These are phyloP conservation scores for Takifugu rubripes DNA, from an alignment of 2,797 vertebrate genomes.

Conservation along the genomic window DNA sequence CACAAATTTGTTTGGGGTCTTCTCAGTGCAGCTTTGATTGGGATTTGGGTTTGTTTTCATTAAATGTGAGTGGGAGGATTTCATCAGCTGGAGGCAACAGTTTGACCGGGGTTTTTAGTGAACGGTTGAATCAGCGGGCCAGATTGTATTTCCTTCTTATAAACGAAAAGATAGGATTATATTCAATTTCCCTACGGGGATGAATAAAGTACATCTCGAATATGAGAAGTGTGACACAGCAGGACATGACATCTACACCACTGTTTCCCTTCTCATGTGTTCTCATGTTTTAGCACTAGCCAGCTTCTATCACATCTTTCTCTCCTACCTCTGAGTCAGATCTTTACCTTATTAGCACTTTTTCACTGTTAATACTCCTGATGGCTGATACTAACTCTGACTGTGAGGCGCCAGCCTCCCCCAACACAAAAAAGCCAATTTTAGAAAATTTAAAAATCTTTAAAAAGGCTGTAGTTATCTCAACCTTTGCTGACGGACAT, in stretches of 20 bases:
- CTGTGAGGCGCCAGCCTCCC: constrained; percentile 37
- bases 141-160: constrained; percentile 18
- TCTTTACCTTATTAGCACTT: constrained; percentile 55
- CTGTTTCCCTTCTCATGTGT: constrained; percentile 4
- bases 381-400: constrained; percentile 64
- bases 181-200: not conserved
- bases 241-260: constrained; percentile 17
- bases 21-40: constrained; percentile 23
- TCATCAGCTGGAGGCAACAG: constrained; percentile 46
- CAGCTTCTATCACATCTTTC: constrained; percentile 4
- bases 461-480: constrained; percentile 64
- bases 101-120: constrained; percentile 33
- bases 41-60: constrained; percentile 45
- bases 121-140: constrained; percentile 20
- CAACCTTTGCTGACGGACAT: constrained; percentile 44
- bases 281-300: constrained; percentile 9
- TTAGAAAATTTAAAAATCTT: constrained; percentile 66
- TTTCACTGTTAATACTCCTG: constrained; percentile 54
- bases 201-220: too few species aligned
- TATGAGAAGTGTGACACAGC: constrained; percentile 9
- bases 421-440: constrained; percentile 60
- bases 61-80: constrained; percentile 41
- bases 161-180: constrained; percentile 44
- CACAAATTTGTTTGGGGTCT: constrained; percentile 28
- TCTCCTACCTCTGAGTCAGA: constrained; percentile 35